Evolutionary conservation across 1,140 invertebrate species (phyloP).

Genomic region (Saccostrea echinata): DNA sequence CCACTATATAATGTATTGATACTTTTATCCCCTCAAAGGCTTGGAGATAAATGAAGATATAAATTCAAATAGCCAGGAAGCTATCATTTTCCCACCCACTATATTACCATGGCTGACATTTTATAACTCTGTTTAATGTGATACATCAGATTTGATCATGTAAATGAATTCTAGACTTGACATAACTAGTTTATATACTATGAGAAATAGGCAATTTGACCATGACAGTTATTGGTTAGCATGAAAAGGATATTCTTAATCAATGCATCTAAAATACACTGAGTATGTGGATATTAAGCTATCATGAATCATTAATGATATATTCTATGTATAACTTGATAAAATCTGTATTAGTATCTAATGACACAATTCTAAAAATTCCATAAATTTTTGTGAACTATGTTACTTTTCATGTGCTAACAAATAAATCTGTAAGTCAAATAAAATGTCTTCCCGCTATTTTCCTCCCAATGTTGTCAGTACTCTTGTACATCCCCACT

Average conservation of each 20-base stretch:
- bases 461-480: too few species aligned
- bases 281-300: background rate
- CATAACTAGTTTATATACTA: too few species aligned
- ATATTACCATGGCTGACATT: background rate
- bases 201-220: background rate
- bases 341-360: too few species aligned
- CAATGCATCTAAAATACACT: background rate
- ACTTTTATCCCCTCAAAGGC: background rate
- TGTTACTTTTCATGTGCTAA: too few species aligned
- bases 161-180: background rate
- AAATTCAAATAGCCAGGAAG: background rate
- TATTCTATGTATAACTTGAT: too few species aligned
- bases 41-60: slow-evolving; percentile 7
- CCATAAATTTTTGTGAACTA: too few species aligned
- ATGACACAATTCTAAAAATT: too few species aligned
- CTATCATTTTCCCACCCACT: background rate
- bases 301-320: slow-evolving; percentile 11
- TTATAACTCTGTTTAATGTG: background rate
- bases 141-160: slow-evolving; percentile 9
- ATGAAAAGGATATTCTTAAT: background rate
- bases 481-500: too few species aligned
- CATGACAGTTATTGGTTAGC: background rate
- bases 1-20: too few species aligned
- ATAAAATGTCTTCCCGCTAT: too few species aligned
- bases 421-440: too few species aligned